Evolutionary conservation across 2,113 vertebrate genomes (phyloP).

Genomic region (Cryptotis parvus): DNA sequence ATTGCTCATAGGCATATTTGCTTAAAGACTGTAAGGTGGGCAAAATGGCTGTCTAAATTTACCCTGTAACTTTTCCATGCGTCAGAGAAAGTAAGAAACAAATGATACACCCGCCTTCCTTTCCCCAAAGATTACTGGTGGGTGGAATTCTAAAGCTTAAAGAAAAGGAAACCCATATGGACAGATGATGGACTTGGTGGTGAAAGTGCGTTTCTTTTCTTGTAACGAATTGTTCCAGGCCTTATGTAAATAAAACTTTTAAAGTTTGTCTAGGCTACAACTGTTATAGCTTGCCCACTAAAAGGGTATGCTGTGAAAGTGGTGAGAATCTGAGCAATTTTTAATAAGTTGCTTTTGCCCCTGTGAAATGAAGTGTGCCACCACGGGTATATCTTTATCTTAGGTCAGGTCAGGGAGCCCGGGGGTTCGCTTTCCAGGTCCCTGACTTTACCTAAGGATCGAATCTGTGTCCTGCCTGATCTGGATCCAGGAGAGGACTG

Average conservation of each 20-base stretch:
- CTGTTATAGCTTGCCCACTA: slow-evolving; percentile 33
- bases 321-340: slow-evolving; percentile 29
- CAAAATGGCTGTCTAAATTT: slow-evolving; percentile 40
- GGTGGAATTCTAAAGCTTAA: slow-evolving; percentile 43
- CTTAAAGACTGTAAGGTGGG: background rate
- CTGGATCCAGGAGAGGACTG: slow-evolving; percentile 1
- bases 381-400: background rate
- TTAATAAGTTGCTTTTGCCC: background rate
- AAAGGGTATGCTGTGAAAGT: background rate
- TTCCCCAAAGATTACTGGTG: slow-evolving; percentile 34
- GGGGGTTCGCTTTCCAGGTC: slow-evolving; percentile 64
- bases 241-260: slow-evolving; percentile 48
- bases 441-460: slow-evolving; percentile 70
- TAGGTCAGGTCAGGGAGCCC: too few species aligned
- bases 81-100: slow-evolving; percentile 36
- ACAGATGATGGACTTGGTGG: slow-evolving; percentile 50
- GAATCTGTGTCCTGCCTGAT: slow-evolving; percentile 70
- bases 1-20: background rate
- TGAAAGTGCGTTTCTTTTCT: slow-evolving; percentile 65
- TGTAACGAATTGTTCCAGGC: slow-evolving; percentile 26
- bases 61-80: slow-evolving; percentile 4
- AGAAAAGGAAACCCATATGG: slow-evolving; percentile 55
- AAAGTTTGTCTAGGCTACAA: slow-evolving; percentile 45
- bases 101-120: slow-evolving; percentile 11
- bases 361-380: slow-evolving; percentile 62